phyloP scores from a whole-genome alignment of 2,113 vertebrate genomes.

The Theristicus caerulescens region DNA sequence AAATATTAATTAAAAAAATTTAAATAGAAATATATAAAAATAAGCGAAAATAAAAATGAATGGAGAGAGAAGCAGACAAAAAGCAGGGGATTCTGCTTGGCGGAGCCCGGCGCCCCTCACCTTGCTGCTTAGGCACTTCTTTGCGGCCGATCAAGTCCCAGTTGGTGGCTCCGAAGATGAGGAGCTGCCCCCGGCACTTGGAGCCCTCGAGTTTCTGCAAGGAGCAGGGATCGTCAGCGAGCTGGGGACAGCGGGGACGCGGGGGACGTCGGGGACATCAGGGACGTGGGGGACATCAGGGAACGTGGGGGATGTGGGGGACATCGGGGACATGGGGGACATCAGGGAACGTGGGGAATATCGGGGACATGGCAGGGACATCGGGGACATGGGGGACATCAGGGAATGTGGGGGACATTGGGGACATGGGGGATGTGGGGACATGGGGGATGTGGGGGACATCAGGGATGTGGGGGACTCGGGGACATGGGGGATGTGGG shows the following conservation, averaged over 20 bases:
- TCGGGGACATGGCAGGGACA: too few relatives aligned
- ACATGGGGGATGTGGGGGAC: neutral
- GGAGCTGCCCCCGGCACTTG: slow-evolving; percentile 88
- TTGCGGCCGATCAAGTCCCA: slow-evolving; percentile 98
- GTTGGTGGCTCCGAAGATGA: slow-evolving; percentile 96
- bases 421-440: too few relatives aligned
- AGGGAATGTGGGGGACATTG: neutral
- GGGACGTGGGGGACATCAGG: neutral
- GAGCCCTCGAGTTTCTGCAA: slow-evolving; percentile 91
- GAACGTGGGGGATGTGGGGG: too few relatives aligned
- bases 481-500: accelerated
- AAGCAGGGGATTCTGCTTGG: too few relatives aligned
- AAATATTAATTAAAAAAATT: neutral
- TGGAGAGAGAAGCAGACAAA: neutral
- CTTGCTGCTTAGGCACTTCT: slow-evolving; percentile 96
- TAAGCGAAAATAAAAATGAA: too few relatives aligned
- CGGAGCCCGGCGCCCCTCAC: slow-evolving; percentile 60
- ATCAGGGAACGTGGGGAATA: neutral
- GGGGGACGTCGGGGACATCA: neutral
- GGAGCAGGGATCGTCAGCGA: neutral
- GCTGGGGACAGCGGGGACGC: neutral
- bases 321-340: neutral
- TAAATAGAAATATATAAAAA: neutral
- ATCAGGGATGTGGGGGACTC: too few relatives aligned
- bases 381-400: neutral